phyloP scores from a whole-genome alignment of 2,888 invertebrate genomes.

The Conops quadrifasciatus region DNA sequence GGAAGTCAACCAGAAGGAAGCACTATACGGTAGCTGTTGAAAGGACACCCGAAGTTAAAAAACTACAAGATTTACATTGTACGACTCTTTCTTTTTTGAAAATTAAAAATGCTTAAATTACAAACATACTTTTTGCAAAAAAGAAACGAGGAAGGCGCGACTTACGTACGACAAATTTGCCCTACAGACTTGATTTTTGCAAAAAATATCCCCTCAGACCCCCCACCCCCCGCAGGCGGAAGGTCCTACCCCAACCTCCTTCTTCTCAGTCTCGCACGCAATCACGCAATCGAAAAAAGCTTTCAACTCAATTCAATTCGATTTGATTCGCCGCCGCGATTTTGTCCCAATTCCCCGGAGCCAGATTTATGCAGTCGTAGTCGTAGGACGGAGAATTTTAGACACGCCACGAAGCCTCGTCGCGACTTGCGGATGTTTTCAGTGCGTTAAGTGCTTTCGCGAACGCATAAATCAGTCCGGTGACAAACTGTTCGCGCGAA shows the following conservation, averaged over 20 bases:
- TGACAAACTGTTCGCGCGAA: constrained; percentile 48
- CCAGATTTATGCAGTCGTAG: constrained; percentile 63
- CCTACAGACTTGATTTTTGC: too few relatives aligned
- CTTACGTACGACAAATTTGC: too few relatives aligned
- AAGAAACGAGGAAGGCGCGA: too few relatives aligned
- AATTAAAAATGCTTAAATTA: too few relatives aligned
- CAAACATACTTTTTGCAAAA: too few relatives aligned
- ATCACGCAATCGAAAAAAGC: constrained; percentile 19
- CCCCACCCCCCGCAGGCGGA: too few relatives aligned
- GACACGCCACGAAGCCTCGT: background rate
- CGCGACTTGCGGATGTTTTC: constrained; percentile 10
- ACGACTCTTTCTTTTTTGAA: too few relatives aligned
- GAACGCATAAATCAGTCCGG: constrained; percentile 58
- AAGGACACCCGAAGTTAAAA: too few relatives aligned
- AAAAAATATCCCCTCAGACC: too few relatives aligned
- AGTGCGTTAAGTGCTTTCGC: constrained; percentile 53
- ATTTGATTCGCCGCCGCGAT: constrained; percentile 29
- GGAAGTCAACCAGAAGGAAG: background rate
- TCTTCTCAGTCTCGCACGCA: background rate
- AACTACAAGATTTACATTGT: too few relatives aligned
- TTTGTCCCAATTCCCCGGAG: constrained; percentile 32
- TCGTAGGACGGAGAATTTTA: constrained; percentile 50
- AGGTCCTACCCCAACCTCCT: too few relatives aligned
- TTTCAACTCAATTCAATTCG: constrained; percentile 34
- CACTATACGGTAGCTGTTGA: too few relatives aligned